phyloP scores from a whole-genome alignment of 2,888 invertebrate genomes.

The Ectobius pallidus region DNA sequence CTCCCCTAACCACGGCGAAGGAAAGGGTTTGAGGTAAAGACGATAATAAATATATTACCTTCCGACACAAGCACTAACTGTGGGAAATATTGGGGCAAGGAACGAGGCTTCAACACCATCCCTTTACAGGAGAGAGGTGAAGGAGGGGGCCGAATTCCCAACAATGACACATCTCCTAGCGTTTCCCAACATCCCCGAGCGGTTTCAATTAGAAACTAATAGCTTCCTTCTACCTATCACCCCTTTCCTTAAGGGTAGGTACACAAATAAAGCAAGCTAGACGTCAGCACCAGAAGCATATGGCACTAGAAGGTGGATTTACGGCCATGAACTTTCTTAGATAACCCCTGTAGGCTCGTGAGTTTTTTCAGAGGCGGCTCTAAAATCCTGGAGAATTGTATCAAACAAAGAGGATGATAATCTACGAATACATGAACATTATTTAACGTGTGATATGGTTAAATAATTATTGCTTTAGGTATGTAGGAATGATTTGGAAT shows the following conservation, averaged over 20 bases:
- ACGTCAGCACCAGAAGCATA: too few species aligned
- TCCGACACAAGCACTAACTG: conserved; percentile 1
- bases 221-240: not conserved
- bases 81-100: conserved; percentile 2
- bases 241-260: not conserved
- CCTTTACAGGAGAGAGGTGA: not conserved
- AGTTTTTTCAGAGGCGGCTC: too few species aligned
- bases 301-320: too few species aligned
- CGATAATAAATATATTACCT: conserved; percentile 17
- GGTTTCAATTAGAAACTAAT: not conserved
- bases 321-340: too few species aligned
- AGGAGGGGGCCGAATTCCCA: not conserved
- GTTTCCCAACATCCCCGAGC: not conserved
- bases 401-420: too few species aligned
- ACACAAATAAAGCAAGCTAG: too few species aligned
- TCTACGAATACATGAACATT: too few species aligned
- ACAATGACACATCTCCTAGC: not conserved
- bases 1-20: not conserved
- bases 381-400: too few species aligned
- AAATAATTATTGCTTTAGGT: too few species aligned
- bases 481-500: too few species aligned
- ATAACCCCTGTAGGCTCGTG: too few species aligned
- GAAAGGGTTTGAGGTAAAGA: not conserved
- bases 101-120: not conserved
- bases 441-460: too few species aligned